Conservation (phyloP, 2,113 vertebrate species). For the Aleadryas rufinucha region DNA sequence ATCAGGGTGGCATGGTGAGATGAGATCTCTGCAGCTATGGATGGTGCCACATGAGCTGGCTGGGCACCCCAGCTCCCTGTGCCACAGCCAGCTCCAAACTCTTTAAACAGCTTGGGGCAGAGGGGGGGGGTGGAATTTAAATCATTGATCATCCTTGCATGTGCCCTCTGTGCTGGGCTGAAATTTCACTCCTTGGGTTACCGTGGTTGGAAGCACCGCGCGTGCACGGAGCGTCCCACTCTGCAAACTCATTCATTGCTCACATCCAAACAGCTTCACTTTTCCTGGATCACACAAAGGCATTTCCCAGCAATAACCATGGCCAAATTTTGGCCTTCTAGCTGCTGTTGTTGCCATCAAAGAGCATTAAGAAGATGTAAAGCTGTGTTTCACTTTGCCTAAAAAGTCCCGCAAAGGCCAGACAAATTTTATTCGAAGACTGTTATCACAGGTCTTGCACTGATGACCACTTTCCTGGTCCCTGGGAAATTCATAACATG, state of each 20-base stretch:
- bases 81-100: background rate
- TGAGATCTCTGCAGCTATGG: background rate
- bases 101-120: background rate
- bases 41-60: background rate
- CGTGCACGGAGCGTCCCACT: fast-evolving
- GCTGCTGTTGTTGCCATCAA: background rate
- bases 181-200: background rate
- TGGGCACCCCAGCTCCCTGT: background rate
- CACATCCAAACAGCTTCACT: background rate
- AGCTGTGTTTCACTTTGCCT: background rate
- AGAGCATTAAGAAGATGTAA: background rate
- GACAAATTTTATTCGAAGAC: fast-evolving
- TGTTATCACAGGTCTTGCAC: background rate
- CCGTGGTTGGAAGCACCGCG: fast-evolving
- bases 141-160: background rate
- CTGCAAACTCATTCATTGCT: background rate
- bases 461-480: background rate
- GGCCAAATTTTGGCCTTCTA: background rate
- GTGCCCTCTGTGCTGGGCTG: background rate
- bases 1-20: background rate
- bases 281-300: background rate
- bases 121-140: background rate
- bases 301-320: background rate
- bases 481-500: background rate
- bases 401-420: background rate